These are phyloP conservation scores for Xyliphius kryptos DNA, from an alignment of 2,113 vertebrate species.

Conservation along the genomic window DNA sequence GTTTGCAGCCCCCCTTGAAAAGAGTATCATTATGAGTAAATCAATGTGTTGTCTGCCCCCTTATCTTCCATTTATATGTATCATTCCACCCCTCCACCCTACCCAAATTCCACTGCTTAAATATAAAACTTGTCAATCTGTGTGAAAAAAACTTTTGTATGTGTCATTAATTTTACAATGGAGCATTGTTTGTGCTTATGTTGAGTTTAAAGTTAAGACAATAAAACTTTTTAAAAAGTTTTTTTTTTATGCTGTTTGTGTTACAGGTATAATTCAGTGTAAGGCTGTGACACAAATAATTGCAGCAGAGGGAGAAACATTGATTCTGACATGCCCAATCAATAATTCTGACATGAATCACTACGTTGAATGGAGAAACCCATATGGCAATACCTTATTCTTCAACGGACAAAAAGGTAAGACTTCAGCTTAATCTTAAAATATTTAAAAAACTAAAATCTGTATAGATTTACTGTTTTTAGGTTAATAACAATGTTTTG, in stretches of 20 bases:
- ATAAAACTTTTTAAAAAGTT: too few species aligned
- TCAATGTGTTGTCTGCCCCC: conserved; percentile 19
- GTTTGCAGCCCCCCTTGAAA: conserved; percentile 16
- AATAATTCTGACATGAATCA: not conserved
- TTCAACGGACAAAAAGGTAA: conserved; percentile 51
- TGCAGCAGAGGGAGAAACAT: conserved; percentile 49
- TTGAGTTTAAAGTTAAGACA: too few species aligned
- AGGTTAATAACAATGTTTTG: too few species aligned
- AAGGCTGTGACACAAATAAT: conserved; percentile 35
- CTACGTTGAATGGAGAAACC: conserved; percentile 58
- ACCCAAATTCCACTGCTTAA: too few species aligned
- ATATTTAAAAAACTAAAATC: too few species aligned
- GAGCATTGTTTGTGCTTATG: too few species aligned
- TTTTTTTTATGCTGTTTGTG: conserved; percentile 23
- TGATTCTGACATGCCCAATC: conserved; percentile 51
- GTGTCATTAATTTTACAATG: too few species aligned
- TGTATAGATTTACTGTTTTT: too few species aligned
- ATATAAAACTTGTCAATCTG: too few species aligned
- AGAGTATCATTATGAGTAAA: conserved; percentile 27
- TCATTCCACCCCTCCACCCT: not conserved
- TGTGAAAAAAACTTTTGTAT: too few species aligned
- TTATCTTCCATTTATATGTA: conserved; percentile 33
- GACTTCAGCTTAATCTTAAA: not conserved
- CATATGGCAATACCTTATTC: conserved; percentile 49
- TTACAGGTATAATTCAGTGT: conserved; percentile 46